Evolutionary conservation across 1,140 invertebrate genomes (phyloP).

Genomic region (Sinonovacula constricta): DNA sequence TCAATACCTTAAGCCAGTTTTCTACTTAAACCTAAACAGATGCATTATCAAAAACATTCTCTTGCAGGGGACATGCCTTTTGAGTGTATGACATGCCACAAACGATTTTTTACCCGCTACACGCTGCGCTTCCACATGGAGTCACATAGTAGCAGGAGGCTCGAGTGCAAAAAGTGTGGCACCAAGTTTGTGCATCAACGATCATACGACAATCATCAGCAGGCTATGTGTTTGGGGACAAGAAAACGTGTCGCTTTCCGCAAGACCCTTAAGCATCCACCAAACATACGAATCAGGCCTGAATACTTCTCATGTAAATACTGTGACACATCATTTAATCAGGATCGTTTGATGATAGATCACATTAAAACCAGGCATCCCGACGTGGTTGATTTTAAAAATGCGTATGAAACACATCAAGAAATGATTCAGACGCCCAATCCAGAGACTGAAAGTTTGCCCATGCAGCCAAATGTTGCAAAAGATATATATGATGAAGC

Average conservation of each 20-base stretch:
- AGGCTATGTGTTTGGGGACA: conserved; percentile 35
- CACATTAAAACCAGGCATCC: too few species aligned
- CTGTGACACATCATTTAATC: conserved; percentile 19
- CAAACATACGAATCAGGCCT: not conserved
- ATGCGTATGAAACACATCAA: too few species aligned
- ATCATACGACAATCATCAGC: conserved; percentile 42
- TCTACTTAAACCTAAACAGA: too few species aligned
- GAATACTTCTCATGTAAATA: conserved; percentile 32
- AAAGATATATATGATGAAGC: too few species aligned
- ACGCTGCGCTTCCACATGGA: conserved; percentile 38
- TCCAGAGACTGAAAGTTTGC: too few species aligned
- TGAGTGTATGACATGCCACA: conserved; percentile 30
- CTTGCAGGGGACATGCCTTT: conserved; percentile 42
- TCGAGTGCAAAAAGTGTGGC: conserved; percentile 43
- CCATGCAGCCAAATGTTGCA: too few species aligned
- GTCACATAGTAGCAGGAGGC: conserved; percentile 25
- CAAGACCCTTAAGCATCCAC: conserved; percentile 15
- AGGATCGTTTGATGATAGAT: conserved; percentile 7
- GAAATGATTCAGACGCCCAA: too few species aligned
- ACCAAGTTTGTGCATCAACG: conserved; percentile 49
- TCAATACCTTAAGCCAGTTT: too few species aligned
- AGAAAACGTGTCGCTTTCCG: conserved; percentile 38
- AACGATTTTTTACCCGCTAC: conserved; percentile 30
- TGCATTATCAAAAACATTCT: too few species aligned
- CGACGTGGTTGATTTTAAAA: too few species aligned